These are phyloP conservation scores for Notospermus geniculatus DNA, from an alignment of 1,140 invertebrate species.

Conservation along the genomic window DNA sequence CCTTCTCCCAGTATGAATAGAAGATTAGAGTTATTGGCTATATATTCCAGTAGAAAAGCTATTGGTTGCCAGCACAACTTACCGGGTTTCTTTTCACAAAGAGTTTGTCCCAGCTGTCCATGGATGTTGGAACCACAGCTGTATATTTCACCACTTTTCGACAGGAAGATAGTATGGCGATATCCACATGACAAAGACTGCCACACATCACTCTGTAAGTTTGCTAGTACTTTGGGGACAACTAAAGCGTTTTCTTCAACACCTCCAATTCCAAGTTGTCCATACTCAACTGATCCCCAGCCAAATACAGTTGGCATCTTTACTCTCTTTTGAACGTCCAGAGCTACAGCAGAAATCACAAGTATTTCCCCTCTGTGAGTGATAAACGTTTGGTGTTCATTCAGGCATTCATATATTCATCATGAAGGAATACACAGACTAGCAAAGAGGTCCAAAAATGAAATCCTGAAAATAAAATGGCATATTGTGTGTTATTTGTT, in stretches of 20 bases:
- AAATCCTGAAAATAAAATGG: no score
- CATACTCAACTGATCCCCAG: constrained; percentile 77
- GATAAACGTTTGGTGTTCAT: no score
- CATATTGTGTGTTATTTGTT: no score
- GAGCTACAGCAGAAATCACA: no score
- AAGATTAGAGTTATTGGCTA: neutral
- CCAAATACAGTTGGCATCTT: constrained; percentile 32
- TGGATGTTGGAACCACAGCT: constrained; percentile 82
- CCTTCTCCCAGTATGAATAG: neutral
- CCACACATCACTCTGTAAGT: constrained; percentile 21
- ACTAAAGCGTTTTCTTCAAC: constrained; percentile 74
- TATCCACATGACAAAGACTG: constrained; percentile 75
- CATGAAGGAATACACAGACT: no score
- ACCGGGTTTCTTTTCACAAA: constrained; percentile 22
- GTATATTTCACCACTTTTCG: constrained; percentile 79
- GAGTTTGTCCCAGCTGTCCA: constrained; percentile 80
- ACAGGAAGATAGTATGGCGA: constrained; percentile 66
- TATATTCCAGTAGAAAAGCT: neutral
- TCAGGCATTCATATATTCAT: no score
- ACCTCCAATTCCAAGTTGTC: constrained; percentile 77
- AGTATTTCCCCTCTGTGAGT: no score
- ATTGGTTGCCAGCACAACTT: constrained; percentile 3
- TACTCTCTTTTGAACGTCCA: neutral
- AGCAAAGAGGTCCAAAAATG: no score
- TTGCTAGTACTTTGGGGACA: constrained; percentile 58